phyloP scores from a whole-genome alignment of 2,888 invertebrate species.

The Melieria picta region DNA sequence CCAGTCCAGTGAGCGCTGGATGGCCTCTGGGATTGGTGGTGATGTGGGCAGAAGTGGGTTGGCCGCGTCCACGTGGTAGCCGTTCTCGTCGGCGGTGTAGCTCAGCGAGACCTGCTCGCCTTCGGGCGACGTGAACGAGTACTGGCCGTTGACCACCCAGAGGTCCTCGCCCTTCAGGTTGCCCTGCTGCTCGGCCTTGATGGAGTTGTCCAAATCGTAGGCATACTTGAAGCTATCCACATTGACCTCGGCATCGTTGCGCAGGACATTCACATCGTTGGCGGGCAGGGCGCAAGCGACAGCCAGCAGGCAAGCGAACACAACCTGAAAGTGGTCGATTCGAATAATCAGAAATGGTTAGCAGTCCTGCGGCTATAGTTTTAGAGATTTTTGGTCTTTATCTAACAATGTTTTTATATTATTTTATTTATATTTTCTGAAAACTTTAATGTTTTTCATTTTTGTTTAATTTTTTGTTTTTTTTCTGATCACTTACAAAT shows the following conservation, averaged over 20 bases:
- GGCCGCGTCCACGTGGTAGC: conserved; percentile 47
- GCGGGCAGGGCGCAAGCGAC: conserved; percentile 50
- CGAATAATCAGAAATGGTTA: conserved; percentile 1
- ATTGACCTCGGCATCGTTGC: conserved; percentile 49
- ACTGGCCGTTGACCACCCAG: conserved; percentile 44
- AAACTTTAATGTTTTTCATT: too few species aligned
- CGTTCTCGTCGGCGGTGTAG: conserved; percentile 53
- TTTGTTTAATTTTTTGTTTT: too few species aligned
- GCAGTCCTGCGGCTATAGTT: not conserved
- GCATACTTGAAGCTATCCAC: conserved; percentile 48
- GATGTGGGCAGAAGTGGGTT: conserved; percentile 55
- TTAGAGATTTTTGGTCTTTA: too few species aligned
- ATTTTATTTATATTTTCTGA: too few species aligned
- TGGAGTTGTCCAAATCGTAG: conserved; percentile 51
- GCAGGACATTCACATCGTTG: conserved; percentile 44
- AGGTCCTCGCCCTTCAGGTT: conserved; percentile 32
- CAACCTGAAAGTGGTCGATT: conserved; percentile 48
- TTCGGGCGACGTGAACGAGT: conserved; percentile 52
- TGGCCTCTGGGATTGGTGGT: conserved; percentile 54
- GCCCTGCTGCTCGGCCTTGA: conserved; percentile 51
- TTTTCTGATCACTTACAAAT: conserved; percentile 41
- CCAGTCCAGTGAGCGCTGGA: conserved; percentile 43
- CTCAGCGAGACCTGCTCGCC: conserved; percentile 43
- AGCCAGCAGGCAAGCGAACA: conserved; percentile 54
- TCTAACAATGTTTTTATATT: too few species aligned